Conservation (phyloP, 2,888 invertebrate species). For the Thera obeliscata region DNA sequence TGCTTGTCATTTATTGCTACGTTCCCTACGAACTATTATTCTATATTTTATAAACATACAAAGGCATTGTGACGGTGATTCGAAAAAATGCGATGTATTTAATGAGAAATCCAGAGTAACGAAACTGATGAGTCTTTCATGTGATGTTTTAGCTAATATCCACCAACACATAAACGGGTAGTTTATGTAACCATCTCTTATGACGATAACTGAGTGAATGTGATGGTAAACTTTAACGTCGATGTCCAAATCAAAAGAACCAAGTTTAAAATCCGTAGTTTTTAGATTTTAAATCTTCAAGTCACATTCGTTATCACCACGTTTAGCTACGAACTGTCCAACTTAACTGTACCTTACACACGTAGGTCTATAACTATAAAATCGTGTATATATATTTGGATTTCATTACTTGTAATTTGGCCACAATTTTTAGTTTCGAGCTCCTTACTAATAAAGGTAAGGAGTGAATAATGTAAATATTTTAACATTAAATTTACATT, state of each 20-base stretch:
- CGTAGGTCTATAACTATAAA: constrained; percentile 71
- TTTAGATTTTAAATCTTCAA: constrained; percentile 38
- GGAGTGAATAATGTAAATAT: constrained; percentile 78
- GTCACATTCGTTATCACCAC: constrained; percentile 38
- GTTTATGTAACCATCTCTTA: not conserved
- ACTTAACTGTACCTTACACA: constrained; percentile 52
- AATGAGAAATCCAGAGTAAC: constrained; percentile 30
- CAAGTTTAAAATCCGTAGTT: constrained; percentile 27
- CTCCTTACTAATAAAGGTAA: constrained; percentile 75
- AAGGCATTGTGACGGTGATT: constrained; percentile 46
- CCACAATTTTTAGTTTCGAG: constrained; percentile 79
- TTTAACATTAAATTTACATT: constrained; percentile 79
- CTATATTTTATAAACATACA: constrained; percentile 54
- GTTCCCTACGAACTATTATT: constrained; percentile 65
- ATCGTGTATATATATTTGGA: constrained; percentile 82
- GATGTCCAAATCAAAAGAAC: constrained; percentile 22
- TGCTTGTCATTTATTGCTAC: constrained; percentile 81
- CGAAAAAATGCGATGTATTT: constrained; percentile 27
- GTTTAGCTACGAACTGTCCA: constrained; percentile 36
- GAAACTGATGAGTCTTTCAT: constrained; percentile 28
- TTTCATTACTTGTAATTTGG: constrained; percentile 83
- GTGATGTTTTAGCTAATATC: constrained; percentile 9
- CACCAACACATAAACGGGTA: constrained; percentile 2
- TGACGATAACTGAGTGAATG: not conserved
- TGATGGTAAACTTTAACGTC: constrained; percentile 10